phyloP scores from a whole-genome alignment of 2,113 vertebrate genomes.

The Apteryx owenii region DNA sequence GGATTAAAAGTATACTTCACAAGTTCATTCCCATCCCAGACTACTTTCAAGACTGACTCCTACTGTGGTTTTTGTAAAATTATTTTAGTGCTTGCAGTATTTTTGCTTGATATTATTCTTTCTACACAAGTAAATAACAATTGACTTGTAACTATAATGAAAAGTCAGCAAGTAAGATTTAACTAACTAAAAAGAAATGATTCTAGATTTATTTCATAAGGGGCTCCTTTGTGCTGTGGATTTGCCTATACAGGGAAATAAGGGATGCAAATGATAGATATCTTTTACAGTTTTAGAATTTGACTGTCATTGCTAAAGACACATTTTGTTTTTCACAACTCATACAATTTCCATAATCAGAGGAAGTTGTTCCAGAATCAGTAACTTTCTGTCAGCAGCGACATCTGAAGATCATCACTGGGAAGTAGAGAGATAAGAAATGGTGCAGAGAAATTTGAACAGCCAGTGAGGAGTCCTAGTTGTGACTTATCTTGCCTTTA shows the following conservation, averaged over 20 bases:
- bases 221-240: not conserved
- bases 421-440: not conserved
- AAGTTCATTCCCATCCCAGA: rapidly evolving
- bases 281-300: not conserved
- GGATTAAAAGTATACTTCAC: not conserved
- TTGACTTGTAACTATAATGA: not conserved
- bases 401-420: not conserved
- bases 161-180: not conserved
- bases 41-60: not conserved
- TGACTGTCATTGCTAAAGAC: not conserved
- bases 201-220: not conserved
- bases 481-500: not conserved
- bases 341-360: not conserved
- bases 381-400: not conserved
- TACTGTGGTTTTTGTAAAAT: not conserved
- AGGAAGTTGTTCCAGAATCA: not conserved
- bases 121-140: not conserved
- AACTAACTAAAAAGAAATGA: not conserved
- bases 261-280: not conserved
- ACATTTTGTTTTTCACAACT: not conserved
- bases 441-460: not conserved
- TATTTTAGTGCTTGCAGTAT: not conserved
- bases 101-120: not conserved
- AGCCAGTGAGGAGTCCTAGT: not conserved
- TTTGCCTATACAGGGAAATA: not conserved